A percentile compares a stretch with the other conserved stretches of the same genome.
Evolutionary conservation across 2,113 vertebrate species (phyloP).

Genomic region (Tauraco erythrolophus): DNA sequence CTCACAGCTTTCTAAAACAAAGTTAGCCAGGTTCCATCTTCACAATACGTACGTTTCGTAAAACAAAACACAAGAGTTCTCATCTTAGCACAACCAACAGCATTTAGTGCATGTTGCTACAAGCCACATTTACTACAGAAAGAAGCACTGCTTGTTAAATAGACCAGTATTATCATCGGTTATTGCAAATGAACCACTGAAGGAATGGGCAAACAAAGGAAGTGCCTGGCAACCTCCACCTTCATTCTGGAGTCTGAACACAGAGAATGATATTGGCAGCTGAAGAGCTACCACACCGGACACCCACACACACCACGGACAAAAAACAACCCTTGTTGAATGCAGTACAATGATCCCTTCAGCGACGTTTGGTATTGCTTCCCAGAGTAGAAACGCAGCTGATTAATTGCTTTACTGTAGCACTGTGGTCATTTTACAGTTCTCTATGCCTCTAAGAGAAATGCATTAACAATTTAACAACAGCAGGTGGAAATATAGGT

Average conservation of each 20-base stretch:
- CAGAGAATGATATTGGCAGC: not conserved
- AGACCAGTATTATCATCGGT: not conserved
- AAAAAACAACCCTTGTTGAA: not conserved
- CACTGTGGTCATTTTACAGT: not conserved
- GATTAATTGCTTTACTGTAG: not conserved
- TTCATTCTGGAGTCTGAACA: not conserved
- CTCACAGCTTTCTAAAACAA: not conserved
- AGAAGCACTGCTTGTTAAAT: not conserved
- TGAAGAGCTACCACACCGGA: not conserved
- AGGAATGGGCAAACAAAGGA: not conserved
- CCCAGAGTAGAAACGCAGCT: not conserved
- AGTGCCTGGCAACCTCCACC: not conserved
- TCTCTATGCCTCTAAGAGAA: not conserved
- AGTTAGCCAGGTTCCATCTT: not conserved
- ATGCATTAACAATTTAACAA: not conserved
- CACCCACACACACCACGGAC: not conserved
- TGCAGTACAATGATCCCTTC: not conserved
- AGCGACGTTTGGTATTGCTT: not conserved
- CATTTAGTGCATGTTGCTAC: not conserved
- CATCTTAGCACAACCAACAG: not conserved
- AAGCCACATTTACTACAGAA: not conserved
- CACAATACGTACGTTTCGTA: not conserved
- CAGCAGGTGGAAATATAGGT: not conserved
- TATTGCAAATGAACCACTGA: not conserved
- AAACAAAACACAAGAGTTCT: not conserved